A percentile compares a stretch with the other conserved stretches of the same genome.
Evolutionary conservation across 1,140 invertebrate genomes (phyloP).

Genomic region (Portunus trituberculatus): DNA sequence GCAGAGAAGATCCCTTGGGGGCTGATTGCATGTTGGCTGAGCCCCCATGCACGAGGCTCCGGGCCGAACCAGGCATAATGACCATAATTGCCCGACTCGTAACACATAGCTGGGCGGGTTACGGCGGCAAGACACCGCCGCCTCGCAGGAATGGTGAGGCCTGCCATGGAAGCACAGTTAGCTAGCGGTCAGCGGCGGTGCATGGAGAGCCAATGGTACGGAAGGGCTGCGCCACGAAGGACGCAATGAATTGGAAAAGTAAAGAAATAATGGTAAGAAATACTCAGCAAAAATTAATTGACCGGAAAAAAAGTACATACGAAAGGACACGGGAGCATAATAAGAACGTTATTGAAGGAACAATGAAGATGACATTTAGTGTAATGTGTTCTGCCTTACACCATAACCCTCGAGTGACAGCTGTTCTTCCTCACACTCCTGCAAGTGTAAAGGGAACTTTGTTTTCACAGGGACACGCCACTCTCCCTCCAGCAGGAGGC

Average conservation of each 20-base stretch:
- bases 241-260: background rate
- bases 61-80: slow-evolving; percentile 31
- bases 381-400: too few relatives aligned
- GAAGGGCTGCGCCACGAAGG: background rate
- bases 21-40: slow-evolving; percentile 42
- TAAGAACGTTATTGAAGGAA: background rate
- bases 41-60: slow-evolving; percentile 35
- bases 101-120: slow-evolving; percentile 32
- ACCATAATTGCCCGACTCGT: slow-evolving; percentile 44
- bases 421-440: too few relatives aligned
- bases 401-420: too few relatives aligned
- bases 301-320: background rate
- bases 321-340: background rate
- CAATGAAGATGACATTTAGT: too few relatives aligned
- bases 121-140: background rate
- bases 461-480: too few relatives aligned
- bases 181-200: slow-evolving; percentile 29
- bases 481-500: too few relatives aligned
- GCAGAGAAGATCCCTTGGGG: background rate
- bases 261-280: background rate
- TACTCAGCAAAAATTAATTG: background rate
- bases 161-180: slow-evolving; percentile 23
- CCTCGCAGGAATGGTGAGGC: background rate
- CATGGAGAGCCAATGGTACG: background rate
- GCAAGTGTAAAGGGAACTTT: too few relatives aligned